Conservation (phyloP, 2,113 vertebrate species). For the Mustela nigripes region DNA sequence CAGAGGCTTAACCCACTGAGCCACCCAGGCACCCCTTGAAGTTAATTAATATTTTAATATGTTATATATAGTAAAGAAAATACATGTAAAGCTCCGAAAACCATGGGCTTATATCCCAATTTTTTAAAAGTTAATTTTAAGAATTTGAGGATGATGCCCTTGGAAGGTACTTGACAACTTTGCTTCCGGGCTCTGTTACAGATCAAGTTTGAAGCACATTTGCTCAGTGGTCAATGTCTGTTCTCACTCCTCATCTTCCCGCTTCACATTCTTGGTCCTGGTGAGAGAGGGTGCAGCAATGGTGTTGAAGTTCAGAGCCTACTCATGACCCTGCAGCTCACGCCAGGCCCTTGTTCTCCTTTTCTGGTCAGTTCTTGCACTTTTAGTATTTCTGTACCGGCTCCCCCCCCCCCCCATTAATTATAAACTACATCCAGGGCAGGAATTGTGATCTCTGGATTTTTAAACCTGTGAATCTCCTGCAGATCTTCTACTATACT, state of each 20-base stretch:
- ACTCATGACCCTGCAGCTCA: background rate
- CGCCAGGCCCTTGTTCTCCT: background rate
- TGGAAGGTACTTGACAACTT: background rate
- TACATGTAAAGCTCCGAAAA: background rate
- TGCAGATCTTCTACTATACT: background rate
- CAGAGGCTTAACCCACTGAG: too few species aligned
- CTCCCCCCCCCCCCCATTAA: background rate
- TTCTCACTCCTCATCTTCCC: background rate
- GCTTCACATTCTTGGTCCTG: background rate
- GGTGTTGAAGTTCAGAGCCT: background rate
- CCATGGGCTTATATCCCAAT: background rate
- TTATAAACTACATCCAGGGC: background rate
- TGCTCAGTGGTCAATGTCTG: background rate
- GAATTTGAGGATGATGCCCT: background rate
- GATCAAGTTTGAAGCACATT: background rate
- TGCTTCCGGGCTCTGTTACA: background rate
- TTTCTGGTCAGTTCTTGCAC: background rate
- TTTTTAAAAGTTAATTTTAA: conserved; percentile 5
- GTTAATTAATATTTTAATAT: background rate
- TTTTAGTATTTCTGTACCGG: background rate
- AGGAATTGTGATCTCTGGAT: background rate
- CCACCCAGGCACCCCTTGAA: background rate
- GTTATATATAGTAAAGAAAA: background rate
- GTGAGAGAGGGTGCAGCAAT: background rate
- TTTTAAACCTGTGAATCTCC: background rate